Evolutionary conservation across 1,140 invertebrate genomes (phyloP).

Genomic region (Asbolus verrucosus): DNA sequence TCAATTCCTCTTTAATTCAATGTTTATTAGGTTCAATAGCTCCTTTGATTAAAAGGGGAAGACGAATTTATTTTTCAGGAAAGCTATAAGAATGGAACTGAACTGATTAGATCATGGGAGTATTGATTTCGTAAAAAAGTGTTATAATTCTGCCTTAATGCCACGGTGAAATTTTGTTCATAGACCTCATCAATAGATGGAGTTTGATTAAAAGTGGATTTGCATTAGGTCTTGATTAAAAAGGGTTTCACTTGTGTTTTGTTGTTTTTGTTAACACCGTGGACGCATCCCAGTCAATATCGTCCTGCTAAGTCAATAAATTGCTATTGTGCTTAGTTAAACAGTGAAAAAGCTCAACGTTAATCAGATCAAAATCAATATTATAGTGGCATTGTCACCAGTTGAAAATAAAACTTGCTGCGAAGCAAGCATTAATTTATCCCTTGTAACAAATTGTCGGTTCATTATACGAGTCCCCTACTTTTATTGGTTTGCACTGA

Average conservation of each 20-base stretch:
- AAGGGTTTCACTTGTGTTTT: conserved; percentile 1
- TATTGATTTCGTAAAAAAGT: conserved; percentile 50
- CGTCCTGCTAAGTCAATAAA: conserved; percentile 15
- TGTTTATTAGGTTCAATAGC: conserved; percentile 55
- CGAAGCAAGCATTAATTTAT: conserved; percentile 23
- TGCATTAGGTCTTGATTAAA: conserved; percentile 34
- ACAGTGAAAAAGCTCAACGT: conserved; percentile 17
- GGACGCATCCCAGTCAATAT: conserved; percentile 35
- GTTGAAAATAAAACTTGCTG: conserved; percentile 32
- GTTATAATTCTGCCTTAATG: no score
- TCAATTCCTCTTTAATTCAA: conserved; percentile 57
- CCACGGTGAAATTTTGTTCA: conserved; percentile 22
- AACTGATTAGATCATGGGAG: conserved; percentile 50
- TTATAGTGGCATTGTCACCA: conserved; percentile 18
- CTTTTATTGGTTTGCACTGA: conserved; percentile 38
- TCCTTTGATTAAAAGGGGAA: conserved; percentile 56
- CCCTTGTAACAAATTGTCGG: conserved; percentile 44
- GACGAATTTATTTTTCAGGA: conserved; percentile 52
- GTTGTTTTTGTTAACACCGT: conserved; percentile 30
- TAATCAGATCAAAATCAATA: conserved; percentile 37
- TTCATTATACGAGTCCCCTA: conserved; percentile 46
- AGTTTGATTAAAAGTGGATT: conserved; percentile 7
- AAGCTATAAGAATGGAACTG: conserved; percentile 52
- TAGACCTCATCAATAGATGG: no score
- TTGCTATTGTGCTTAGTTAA: conserved; percentile 23